Evolutionary conservation across 2,113 vertebrate genomes (phyloP), one percentile per base, ranked within the genome.

Genomic region (Numida meleagris): DNA sequence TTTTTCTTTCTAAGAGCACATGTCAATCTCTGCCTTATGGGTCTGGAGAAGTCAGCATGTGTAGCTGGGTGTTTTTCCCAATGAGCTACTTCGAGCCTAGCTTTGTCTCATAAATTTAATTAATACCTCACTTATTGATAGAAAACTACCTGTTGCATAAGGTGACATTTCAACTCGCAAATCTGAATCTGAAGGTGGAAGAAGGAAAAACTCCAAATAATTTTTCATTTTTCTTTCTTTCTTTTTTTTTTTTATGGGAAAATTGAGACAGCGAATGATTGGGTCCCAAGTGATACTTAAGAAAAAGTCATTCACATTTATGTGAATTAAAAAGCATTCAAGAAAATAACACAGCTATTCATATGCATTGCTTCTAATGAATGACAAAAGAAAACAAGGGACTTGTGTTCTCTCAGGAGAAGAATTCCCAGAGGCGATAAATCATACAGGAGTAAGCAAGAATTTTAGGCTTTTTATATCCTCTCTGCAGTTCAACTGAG

Each of bases 321-420:
- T 59, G 55, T 20, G 42, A 90, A 79, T 38, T 33, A 76, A 45
- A 65, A 72, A 4, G 5, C 33, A 21, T 25, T 43, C 10, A 45
- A 53, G 31, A 68, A 79, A 84, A 67, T 59, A 29, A 13, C 19
- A 33, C 21, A 43, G 24, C 58, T 84, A 66, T 82, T 94, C 38
- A 58, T 85, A 61, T 58, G 18, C 50, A 50, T 89, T 92, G 63
- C 81, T 85, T 85, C 34, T 67, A 80, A 89, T 67, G 55, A 88
- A 53, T 85, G 79, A 80, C 84, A 67, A 42, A 83, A 79, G n/a
- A 89, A 89, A 94, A 86, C 67, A 91, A 85, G 25, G 25, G 13
- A 71, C 31, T 88, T 82, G 10, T 82, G 42, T 89, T 79, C 9
- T 23, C 78, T 78, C 31, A 59, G 84, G 53, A 71, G 50, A 89